Percentiles rank a stretch among this genome's conserved stretches.
phyloP scores from a whole-genome alignment of 2,113 vertebrate genomes.

The Connochaetes taurinus region DNA sequence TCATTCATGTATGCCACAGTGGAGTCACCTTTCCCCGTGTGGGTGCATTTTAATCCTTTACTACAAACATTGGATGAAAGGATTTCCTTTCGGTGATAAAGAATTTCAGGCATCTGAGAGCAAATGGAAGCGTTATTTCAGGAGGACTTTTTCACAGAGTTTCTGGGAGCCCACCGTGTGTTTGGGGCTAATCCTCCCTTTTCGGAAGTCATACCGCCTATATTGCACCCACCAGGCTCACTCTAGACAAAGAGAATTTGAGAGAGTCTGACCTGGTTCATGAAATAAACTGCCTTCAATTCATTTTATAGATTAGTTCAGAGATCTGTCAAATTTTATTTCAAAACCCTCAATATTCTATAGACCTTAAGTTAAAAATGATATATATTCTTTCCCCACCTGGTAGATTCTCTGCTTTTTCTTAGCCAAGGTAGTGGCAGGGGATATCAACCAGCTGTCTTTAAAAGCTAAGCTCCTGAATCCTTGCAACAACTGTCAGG shows the following conservation, averaged over 20 bases:
- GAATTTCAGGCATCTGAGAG: conserved; percentile 50
- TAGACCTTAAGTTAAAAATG: neutral
- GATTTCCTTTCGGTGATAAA: conserved; percentile 61
- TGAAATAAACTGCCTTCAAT: neutral
- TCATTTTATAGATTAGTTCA: conserved; percentile 22
- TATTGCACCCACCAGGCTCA: neutral
- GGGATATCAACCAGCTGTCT: conserved; percentile 31
- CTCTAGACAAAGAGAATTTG: neutral
- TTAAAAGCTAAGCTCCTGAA: conserved; percentile 2
- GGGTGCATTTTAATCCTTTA: conserved; percentile 45
- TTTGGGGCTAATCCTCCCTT: conserved; percentile 38
- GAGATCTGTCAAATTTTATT: neutral
- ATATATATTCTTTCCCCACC: neutral
- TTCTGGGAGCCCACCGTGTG: conserved; percentile 3
- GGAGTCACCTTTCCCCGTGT: neutral
- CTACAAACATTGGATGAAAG: conserved; percentile 56
- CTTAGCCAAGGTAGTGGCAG: neutral
- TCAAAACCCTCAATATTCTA: neutral
- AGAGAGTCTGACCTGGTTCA: neutral
- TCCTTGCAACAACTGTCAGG: conserved; percentile 22
- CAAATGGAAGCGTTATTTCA: conserved; percentile 62
- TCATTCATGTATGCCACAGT: neutral
- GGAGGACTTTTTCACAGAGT: conserved; percentile 40
- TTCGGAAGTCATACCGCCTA: neutral
- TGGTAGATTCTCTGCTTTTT: neutral